A percentile compares a stretch with the other conserved stretches of the same genome.
These are phyloP conservation scores for Cryptus armator DNA, from an alignment of 2,888 invertebrate species.

Conservation along the genomic window DNA sequence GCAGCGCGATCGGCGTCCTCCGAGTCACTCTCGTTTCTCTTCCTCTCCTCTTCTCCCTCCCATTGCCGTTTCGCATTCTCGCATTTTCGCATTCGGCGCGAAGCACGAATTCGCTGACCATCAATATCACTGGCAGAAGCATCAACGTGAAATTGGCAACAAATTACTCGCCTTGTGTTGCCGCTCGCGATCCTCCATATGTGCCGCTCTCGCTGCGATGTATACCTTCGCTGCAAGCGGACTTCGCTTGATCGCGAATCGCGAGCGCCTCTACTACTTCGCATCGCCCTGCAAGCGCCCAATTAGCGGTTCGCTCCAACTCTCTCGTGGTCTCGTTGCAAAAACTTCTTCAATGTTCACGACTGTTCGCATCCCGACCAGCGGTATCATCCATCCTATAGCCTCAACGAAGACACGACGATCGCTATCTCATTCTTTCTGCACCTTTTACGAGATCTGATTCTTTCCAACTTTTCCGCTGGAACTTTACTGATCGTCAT, in stretches of 20 bases:
- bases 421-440: slow-evolving; percentile 35
- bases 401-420: slow-evolving; percentile 52
- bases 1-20: slow-evolving; percentile 4
- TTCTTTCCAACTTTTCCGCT: not conserved
- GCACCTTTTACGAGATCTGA: not conserved
- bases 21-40: not conserved
- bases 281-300: slow-evolving; percentile 75
- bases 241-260: slow-evolving; percentile 44
- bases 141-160: slow-evolving; percentile 82
- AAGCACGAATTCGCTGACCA: slow-evolving; percentile 69
- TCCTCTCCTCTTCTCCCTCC: slow-evolving; percentile 21
- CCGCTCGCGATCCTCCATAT: slow-evolving; percentile 22
- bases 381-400: slow-evolving; percentile 42
- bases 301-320: slow-evolving; percentile 81
- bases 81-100: slow-evolving; percentile 70
- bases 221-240: slow-evolving; percentile 24
- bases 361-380: not conserved
- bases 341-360: slow-evolving; percentile 27
- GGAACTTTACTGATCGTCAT: not conserved
- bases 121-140: slow-evolving; percentile 71
- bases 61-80: slow-evolving; percentile 54
- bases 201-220: slow-evolving; percentile 40
- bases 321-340: slow-evolving; percentile 62
- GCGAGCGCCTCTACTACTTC: slow-evolving; percentile 68
- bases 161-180: slow-evolving; percentile 78